Evolutionary conservation across 2,113 vertebrate species (phyloP), one percentile per base, ranked within the genome.

Genomic region (Laterallus jamaicensis): DNA sequence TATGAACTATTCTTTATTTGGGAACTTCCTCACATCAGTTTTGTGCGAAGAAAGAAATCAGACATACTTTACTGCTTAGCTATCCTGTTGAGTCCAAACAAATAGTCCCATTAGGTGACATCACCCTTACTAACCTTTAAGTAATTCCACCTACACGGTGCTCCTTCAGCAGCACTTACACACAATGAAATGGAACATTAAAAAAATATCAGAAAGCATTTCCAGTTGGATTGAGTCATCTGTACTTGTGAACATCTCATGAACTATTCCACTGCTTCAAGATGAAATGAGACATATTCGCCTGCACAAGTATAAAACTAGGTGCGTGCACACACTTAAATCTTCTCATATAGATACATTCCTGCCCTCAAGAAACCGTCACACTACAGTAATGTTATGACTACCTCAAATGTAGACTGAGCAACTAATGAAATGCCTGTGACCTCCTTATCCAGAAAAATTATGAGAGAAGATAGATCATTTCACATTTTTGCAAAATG

Each of bases 111-210:
- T 92, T 91, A 90, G 49, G 76, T 97, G 95, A 97, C 93, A 90
- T 97, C 96, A 96, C 69, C 80, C 91, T 93, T 96, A 94, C 85
- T 95, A 97, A 97, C 88, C 84, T 95, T 88, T 93, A 89, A 94
- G 80, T 76, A 93, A 94, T 96, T 89, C 96, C 94, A 96, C 94
- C 96, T 96, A 95, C 96, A 94, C 92, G 94, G 21, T 39, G 42
- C 63, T 93, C 44, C 86, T 96, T 91, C 78, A 94, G 79, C 70
- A 74, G 42, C 70, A 71, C 85, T 88, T 75, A 47, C 55, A 77
- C 63, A 88, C 26, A 82, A 79, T 31, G 42, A 79, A 92, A 89
- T 11, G 67, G 84, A 96, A 85, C 52, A 81, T 40, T 8, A 86
- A 67, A 87, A 54, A 84, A 88, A 55, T 8, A 91, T 42, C 54